phyloP scores from a whole-genome alignment of 2,888 invertebrate genomes.

The Hypolimnas misippus region DNA sequence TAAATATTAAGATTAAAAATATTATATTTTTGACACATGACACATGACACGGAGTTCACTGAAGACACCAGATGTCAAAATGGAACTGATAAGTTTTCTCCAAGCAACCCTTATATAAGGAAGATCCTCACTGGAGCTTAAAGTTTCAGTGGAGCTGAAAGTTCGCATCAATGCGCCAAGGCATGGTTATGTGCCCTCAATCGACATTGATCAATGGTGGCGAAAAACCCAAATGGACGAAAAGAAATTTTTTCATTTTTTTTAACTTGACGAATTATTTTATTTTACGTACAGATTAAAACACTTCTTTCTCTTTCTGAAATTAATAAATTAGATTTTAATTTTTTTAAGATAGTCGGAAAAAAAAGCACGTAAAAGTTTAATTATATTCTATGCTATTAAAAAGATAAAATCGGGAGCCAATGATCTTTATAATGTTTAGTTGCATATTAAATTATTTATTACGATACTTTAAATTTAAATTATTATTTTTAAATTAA shows the following conservation, averaged over 20 bases:
- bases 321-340: neutral
- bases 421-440: no score
- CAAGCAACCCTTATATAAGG: conserved; percentile 55
- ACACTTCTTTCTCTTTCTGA: neutral
- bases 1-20: no score
- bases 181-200: conserved; percentile 38
- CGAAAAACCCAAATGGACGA: conserved; percentile 3
- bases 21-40: neutral
- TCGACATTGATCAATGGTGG: conserved; percentile 21
- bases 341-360: no score
- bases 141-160: conserved; percentile 61
- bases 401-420: no score
- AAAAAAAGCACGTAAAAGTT: no score
- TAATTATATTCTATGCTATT: no score
- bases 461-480: no score
- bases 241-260: neutral
- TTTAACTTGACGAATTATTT: neutral
- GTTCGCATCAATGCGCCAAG: conserved; percentile 53
- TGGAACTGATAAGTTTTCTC: conserved; percentile 51
- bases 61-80: conserved; percentile 45
- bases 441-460: no score
- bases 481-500: no score
- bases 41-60: conserved; percentile 12
- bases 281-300: neutral
- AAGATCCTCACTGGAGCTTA: conserved; percentile 58